A percentile compares a stretch with the other conserved stretches of the same genome.
phyloP scores from a whole-genome alignment of 2,888 invertebrate species.

The Catocala sponsa region DNA sequence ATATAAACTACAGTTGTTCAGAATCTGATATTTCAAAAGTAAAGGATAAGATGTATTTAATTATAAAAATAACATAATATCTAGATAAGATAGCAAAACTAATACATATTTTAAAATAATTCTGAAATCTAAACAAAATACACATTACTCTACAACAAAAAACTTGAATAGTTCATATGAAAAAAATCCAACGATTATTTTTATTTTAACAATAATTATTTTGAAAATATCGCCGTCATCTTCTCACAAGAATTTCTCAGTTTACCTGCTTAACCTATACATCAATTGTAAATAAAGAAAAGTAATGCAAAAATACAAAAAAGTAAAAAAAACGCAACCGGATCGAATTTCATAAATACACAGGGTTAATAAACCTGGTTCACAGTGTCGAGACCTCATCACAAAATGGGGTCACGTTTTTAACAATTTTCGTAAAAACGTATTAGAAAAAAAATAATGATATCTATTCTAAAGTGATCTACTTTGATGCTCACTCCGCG shows the following conservation, averaged over 20 bases:
- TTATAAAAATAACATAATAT: no score
- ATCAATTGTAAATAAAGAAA: conserved; percentile 32
- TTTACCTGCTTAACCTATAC: conserved; percentile 45
- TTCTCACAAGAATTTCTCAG: conserved; percentile 67
- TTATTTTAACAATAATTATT: background rate
- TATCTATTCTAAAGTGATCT: conserved; percentile 80
- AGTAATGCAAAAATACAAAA: conserved; percentile 44
- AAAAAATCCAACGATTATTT: background rate
- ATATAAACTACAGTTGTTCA: no score
- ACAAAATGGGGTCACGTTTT: conserved; percentile 78
- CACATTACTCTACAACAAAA: no score
- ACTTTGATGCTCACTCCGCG: conserved; percentile 68
- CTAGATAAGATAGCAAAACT: no score
- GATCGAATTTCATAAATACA: conserved; percentile 83
- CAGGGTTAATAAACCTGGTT: conserved; percentile 82
- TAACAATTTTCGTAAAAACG: conserved; percentile 59
- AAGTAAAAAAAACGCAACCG: conserved; percentile 59
- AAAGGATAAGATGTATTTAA: no score
- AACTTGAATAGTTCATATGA: no score
- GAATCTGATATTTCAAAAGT: no score
- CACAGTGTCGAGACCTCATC: conserved; percentile 85
- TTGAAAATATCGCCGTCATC: conserved; percentile 37
- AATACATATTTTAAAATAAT: no score
- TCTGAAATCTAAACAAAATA: no score
- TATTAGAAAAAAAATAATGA: conserved; percentile 64